A percentile compares a stretch with the other conserved stretches of the same genome.
These are phyloP conservation scores for Bombus terrestris DNA, from an alignment of 1,140 invertebrate genomes.

Conservation along the genomic window DNA sequence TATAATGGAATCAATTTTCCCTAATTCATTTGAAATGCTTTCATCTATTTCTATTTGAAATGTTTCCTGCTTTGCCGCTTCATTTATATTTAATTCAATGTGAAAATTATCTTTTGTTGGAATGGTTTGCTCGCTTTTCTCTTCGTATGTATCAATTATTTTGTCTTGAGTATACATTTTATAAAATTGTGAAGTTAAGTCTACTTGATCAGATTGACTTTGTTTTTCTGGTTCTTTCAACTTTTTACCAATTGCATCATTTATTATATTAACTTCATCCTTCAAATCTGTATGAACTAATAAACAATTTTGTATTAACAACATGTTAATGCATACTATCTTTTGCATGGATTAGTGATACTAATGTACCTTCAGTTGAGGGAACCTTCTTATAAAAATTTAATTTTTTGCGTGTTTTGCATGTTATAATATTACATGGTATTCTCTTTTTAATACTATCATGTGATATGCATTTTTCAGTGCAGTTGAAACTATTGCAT, in stretches of 20 bases:
- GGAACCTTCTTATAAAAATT: background rate
- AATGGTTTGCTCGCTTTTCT: constrained; percentile 6
- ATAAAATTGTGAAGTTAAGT: background rate
- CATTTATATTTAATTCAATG: background rate
- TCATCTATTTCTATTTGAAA: background rate
- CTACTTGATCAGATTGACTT: constrained; percentile 11
- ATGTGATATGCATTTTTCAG: constrained; percentile 7
- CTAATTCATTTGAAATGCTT: background rate
- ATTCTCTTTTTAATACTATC: constrained; percentile 1
- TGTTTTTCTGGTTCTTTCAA: background rate
- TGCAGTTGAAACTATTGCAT: background rate
- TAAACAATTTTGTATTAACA: constrained; percentile 2
- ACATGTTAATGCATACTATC: background rate
- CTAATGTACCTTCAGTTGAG: constrained; percentile 11
- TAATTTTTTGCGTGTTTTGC: constrained; percentile 33
- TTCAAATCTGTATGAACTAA: constrained; percentile 5
- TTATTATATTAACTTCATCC: background rate
- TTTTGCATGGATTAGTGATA: background rate
- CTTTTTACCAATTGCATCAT: background rate
- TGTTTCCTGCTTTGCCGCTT: background rate
- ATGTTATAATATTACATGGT: constrained; percentile 18
- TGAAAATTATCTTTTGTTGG: constrained; percentile 23
- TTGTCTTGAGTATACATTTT: background rate
- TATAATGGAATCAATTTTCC: background rate
- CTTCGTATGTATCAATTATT: constrained; percentile 1